These are phyloP conservation scores for Anastrepha obliqua DNA, from an alignment of 1,140 invertebrate species.

Conservation along the genomic window DNA sequence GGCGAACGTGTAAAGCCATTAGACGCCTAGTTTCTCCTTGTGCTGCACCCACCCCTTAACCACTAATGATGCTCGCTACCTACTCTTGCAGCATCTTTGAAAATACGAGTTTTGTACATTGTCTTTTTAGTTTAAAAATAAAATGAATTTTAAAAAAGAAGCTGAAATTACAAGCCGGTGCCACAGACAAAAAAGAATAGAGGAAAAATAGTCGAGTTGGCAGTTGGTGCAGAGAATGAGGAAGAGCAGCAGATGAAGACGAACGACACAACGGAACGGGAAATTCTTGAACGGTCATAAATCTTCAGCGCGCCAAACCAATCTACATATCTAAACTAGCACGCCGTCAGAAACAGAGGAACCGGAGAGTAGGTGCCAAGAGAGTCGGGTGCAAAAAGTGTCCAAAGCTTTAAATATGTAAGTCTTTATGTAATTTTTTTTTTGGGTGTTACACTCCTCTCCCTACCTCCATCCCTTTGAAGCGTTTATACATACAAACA, in stretches of 20 bases:
- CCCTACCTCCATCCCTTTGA: no score
- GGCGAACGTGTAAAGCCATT: not conserved
- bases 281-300: conserved; percentile 73
- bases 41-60: not conserved
- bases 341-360: not conserved
- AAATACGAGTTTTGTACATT: not conserved
- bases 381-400: not conserved
- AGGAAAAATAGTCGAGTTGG: not conserved
- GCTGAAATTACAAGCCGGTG: not conserved
- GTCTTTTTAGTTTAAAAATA: not conserved
- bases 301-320: conserved; percentile 70
- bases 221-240: not conserved
- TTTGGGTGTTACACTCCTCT: no score
- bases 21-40: not conserved
- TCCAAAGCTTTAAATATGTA: not conserved
- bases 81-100: conserved; percentile 24
- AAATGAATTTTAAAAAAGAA: not conserved
- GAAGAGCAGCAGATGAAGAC: conserved; percentile 8
- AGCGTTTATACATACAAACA: no score
- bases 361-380: conserved; percentile 26
- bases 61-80: not conserved
- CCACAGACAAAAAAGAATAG: not conserved
- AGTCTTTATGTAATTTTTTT: not conserved
- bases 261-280: conserved; percentile 60
- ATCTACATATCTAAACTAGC: conserved; percentile 64